Percentiles rank a stretch among this genome's conserved stretches.
phyloP scores from a whole-genome alignment of 1,140 invertebrate genomes.

The Zaprionus ornatus region DNA sequence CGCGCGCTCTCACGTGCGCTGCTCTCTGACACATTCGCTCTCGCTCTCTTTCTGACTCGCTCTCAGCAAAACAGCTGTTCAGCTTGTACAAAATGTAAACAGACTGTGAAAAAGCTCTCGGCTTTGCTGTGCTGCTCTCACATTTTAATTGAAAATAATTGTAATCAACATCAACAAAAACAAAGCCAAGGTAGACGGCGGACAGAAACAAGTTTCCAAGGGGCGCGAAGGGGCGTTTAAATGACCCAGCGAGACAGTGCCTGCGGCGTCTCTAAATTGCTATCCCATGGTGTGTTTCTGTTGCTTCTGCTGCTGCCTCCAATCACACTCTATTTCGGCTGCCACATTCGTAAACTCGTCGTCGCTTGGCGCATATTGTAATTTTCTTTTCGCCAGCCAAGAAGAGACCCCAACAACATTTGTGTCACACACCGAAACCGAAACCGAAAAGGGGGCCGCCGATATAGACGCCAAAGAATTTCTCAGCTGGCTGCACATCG shows the following conservation, averaged over 20 bases:
- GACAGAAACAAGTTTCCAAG: slow-evolving; percentile 64
- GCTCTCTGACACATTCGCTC: slow-evolving; percentile 14
- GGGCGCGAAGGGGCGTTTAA: background rate
- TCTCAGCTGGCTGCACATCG: slow-evolving; percentile 66
- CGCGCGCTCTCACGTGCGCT: slow-evolving; percentile 40
- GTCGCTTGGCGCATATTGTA: slow-evolving; percentile 53
- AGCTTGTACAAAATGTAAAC: slow-evolving; percentile 68
- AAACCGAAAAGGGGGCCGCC: slow-evolving; percentile 53
- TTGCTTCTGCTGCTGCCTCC: slow-evolving; percentile 22
- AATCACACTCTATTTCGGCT: slow-evolving; percentile 46
- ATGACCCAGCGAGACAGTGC: slow-evolving; percentile 15
- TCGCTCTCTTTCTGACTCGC: slow-evolving; percentile 8
- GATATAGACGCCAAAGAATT: slow-evolving; percentile 76
- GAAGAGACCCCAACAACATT: slow-evolving; percentile 43
- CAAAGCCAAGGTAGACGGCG: slow-evolving; percentile 72
- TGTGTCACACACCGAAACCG: slow-evolving; percentile 62
- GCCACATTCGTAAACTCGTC: slow-evolving; percentile 26
- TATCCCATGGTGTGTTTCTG: slow-evolving; percentile 9
- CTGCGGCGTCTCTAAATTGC: slow-evolving; percentile 26
- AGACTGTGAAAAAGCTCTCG: slow-evolving; percentile 65
- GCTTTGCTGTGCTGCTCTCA: slow-evolving; percentile 25
- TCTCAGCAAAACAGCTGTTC: slow-evolving; percentile 65
- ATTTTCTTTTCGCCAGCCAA: slow-evolving; percentile 54
- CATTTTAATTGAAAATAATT: slow-evolving; percentile 71
- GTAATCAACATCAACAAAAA: slow-evolving; percentile 58